Base-by-base conservation (phyloP, 2,888 invertebrate genomes). In the Patella depressa region DNA sequence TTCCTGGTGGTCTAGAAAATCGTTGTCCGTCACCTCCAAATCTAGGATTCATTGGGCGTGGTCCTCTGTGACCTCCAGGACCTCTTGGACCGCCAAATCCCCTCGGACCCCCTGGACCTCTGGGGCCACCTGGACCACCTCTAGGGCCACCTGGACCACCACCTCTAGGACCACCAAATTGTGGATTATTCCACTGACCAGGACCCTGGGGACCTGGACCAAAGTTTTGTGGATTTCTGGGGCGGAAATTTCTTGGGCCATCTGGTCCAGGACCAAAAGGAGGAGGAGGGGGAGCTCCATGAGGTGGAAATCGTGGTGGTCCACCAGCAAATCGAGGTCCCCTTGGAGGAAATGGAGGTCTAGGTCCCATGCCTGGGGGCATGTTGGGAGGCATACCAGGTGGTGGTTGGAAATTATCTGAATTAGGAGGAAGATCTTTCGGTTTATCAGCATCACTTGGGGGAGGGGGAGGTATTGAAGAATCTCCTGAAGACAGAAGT, bases 211-310 rank as follows among this genome's bases (percentile, higher is more conserved):
- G 74, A 45, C 76, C 71, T 57, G 71, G 71, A 2, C 65, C 71
- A 59, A 80, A 78, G 29, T 78, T 74, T 72, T 80, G 80, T 53
- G 80, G 80, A 69, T 76, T 78, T 75, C 80, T 71, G n/a, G 78
- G 80, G n/a, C 80, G 76, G 65, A 80, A 78, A 45, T 76, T 73
- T 24, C 77, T 53, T 3, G 77, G 77, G 12, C 80, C 80, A 65
- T 65, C 65, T 12, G 11, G 19, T n/a, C 78, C 78, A 72, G 74
- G 76, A 2, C 80, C 72, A 57, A 80, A 80, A 17, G 65, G 54
- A 55, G 76, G 80, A 17, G 72, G 74, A 24, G 75, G 75, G 24
- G 74, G 55, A 55, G 65, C 73, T 17, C 54, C 73, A 45, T 69
- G 71, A 19, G 71, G 70, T n/a, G 76, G 76, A 65, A 55, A 53